Percentiles rank a stretch among this genome's conserved stretches.
Evolutionary conservation across 2,113 vertebrate species (phyloP).

Genomic region (Tachysurus fulvidraco): DNA sequence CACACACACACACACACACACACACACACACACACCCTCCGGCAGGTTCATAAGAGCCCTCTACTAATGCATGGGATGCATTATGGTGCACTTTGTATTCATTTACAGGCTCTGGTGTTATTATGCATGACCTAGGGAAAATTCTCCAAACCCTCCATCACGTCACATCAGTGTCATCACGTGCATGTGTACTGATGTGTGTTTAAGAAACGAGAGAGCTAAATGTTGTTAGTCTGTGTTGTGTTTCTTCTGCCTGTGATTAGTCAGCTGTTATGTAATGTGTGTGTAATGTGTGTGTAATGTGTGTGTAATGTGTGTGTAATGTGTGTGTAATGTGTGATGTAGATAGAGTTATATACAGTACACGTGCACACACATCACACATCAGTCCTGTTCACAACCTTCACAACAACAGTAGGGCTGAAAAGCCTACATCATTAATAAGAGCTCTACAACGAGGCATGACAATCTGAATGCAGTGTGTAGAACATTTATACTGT

Average conservation of each 20-base stretch:
- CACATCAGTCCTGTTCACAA: neutral
- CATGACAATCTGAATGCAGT: neutral
- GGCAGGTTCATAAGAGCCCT: neutral
- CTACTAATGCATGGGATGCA: neutral
- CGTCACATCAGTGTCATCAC: slow-evolving; percentile 65
- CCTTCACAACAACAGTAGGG: neutral
- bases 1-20: neutral
- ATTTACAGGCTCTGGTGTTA: neutral
- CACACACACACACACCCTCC: neutral
- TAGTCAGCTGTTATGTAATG: neutral
- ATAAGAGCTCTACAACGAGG: neutral
- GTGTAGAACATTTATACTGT: neutral
- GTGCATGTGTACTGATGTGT: neutral
- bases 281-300: neutral
- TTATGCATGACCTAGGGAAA: neutral
- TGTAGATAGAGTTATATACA: neutral
- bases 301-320: too few relatives aligned
- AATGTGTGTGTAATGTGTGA: too few relatives aligned
- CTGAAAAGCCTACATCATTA: neutral
- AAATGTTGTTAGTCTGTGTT: neutral
- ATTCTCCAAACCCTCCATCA: slow-evolving; percentile 13
- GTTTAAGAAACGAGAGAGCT: neutral
- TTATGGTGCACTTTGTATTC: neutral
- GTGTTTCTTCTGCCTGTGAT: neutral
- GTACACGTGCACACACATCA: neutral